Conservation (phyloP, 2,888 invertebrate species). For the Seladonia tumulorum region DNA sequence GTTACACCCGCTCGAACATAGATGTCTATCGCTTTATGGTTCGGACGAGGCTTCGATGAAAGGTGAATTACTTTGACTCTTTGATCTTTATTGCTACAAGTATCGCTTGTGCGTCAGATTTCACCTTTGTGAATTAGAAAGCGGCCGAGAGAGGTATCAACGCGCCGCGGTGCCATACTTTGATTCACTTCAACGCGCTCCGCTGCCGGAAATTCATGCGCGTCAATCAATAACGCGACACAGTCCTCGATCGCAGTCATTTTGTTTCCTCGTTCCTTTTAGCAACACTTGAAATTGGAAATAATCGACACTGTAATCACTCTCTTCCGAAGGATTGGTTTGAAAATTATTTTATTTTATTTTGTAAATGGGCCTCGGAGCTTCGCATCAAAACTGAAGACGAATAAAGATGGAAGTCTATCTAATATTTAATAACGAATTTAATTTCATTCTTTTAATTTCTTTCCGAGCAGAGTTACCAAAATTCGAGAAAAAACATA, state of each 20-base stretch:
- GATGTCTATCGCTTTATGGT: conserved; percentile 25
- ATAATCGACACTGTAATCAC: too few species aligned
- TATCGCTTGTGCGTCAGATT: conserved; percentile 14
- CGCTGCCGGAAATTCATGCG: neutral
- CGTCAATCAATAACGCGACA: neutral
- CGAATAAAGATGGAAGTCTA: too few species aligned
- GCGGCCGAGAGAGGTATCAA: conserved; percentile 10
- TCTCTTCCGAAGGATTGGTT: too few species aligned
- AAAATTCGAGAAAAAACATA: too few species aligned
- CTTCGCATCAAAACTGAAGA: too few species aligned
- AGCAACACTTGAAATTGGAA: too few species aligned
- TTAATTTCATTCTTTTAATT: too few species aligned
- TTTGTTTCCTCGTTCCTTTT: neutral
- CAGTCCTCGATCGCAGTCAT: neutral
- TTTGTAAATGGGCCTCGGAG: too few species aligned
- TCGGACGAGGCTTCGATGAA: neutral
- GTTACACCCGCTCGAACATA: conserved; percentile 17
- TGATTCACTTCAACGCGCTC: neutral
- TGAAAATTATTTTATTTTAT: too few species aligned
- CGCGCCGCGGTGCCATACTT: neutral
- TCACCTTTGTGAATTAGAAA: conserved; percentile 5
- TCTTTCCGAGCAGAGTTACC: too few species aligned
- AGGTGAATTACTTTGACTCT: conserved; percentile 9
- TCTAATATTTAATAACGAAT: too few species aligned
- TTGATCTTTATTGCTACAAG: conserved; percentile 28